Percentiles rank a stretch among this genome's conserved stretches.
Conservation (phyloP, 64 coral and sea anemone genomes). For the Porites lutea region DNA sequence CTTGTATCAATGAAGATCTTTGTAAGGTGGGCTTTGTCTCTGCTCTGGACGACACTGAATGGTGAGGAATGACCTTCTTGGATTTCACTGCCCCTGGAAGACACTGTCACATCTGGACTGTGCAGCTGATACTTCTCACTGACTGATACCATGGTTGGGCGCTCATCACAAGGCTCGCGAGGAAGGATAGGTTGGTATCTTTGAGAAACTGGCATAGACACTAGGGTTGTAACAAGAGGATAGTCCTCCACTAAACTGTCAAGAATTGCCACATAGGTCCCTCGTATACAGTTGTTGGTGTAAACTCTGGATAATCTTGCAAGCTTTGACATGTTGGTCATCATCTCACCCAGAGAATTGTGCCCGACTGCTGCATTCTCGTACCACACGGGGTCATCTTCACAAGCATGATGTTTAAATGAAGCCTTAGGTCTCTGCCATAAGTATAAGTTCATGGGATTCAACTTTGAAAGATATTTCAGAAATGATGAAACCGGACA, state of each 20-base stretch:
- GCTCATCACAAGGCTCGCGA: conserved; percentile 30
- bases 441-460: conserved; percentile 76
- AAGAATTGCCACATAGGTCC: conserved; percentile 55
- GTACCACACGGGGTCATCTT: conserved; percentile 83
- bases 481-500: conserved; percentile 83
- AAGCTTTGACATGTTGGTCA: conserved; percentile 83
- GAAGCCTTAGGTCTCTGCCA: conserved; percentile 86
- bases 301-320: conserved; percentile 82
- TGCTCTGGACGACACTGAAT: neutral
- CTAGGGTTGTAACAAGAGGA: conserved; percentile 28
- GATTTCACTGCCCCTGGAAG: neutral
- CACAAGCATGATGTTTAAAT: conserved; percentile 69
- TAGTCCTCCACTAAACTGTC: conserved; percentile 41
- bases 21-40: conserved; percentile 23
- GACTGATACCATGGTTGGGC: conserved; percentile 42
- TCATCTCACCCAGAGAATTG: conserved; percentile 91
- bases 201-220: conserved; percentile 11
- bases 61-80: neutral
- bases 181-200: conserved; percentile 43
- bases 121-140: conserved; percentile 28
- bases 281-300: conserved; percentile 83
- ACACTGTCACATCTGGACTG: neutral
- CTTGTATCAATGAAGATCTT: neutral
- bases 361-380: conserved; percentile 86
- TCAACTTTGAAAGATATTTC: conserved; percentile 88